phyloP scores from a whole-genome alignment of 2,797 vertebrate species.

The Huso huso region DNA sequence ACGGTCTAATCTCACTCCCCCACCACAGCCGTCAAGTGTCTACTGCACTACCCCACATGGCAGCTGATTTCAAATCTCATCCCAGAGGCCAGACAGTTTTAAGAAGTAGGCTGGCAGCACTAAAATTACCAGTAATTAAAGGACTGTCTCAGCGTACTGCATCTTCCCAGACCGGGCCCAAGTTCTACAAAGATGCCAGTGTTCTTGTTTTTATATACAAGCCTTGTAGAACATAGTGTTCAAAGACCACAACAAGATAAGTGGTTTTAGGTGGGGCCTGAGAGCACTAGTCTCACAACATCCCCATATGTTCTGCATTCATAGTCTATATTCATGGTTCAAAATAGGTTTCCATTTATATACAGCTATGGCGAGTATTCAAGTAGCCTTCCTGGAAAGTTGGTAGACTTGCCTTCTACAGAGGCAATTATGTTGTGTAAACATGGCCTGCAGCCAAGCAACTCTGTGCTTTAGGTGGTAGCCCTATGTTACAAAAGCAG shows the following conservation, averaged over 20 bases:
- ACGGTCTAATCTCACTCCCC: neutral
- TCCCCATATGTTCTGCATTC: conserved; percentile 21
- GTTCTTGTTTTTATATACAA: conserved; percentile 15
- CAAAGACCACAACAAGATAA: conserved; percentile 13
- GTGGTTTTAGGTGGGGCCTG: conserved; percentile 4
- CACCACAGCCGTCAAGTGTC: neutral
- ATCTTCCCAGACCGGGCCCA: neutral
- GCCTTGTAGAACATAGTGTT: conserved; percentile 16
- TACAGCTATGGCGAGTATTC: conserved; percentile 3
- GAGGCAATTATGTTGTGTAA: too few species aligned
- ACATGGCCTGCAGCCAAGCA: too few species aligned
- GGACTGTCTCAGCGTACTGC: neutral
- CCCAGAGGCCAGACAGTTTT: neutral
- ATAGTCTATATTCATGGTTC: conserved; percentile 23
- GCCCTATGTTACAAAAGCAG: too few species aligned
- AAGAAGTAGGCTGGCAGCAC: neutral
- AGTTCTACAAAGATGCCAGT: neutral
- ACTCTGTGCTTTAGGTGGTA: too few species aligned
- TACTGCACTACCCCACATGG: neutral
- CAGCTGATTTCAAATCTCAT: neutral
- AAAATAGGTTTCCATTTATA: conserved; percentile 17
- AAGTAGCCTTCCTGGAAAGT: conserved; percentile 1
- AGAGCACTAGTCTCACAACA: conserved; percentile 5
- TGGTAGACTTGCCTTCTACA: too few species aligned
- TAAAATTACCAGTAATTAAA: conserved; percentile 9